Base-by-base conservation (phyloP, 2,113 vertebrate genomes). In the Prunella himalayana region DNA sequence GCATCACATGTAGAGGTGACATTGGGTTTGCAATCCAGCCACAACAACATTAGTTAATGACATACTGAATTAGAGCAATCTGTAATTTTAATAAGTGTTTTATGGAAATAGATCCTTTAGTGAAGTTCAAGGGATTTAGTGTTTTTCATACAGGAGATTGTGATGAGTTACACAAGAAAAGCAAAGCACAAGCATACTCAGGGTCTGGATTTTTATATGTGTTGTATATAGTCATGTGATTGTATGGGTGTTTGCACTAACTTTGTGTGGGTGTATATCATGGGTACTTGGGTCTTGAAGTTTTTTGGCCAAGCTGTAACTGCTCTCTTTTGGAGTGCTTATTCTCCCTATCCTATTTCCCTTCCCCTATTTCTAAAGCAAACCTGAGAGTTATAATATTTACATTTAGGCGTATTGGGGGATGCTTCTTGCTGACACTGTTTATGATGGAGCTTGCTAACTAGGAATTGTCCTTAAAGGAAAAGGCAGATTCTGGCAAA, bases 31-130 rank as follows among this genome's bases (percentile, higher is more conserved):
- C 96, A 96, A 97, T 96, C 91, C 94, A 97, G 68, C 94, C 92
- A 80, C 82, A 91, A 92, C 83, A 97, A 94, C 91, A 77, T 79
- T 82, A 90, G 60, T 91, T 92, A 91, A 77, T 24, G 69, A 86
- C 75, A 71, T 82, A 82, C 35, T 83, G 91, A 95, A 90, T 94
- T 96, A 92, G 66, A 96, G 72, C 60, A 11, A 94, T 87, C 94
- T 97, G 95, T 96, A 95, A 94, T 96, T 97, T 91, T 97, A 95
- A 94, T 97, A 97, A 97, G 82, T 81, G n/a, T 94, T 61, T 95
- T 95, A 97, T 95, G 96, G 95, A 97, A 97, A 97, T 86, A 92
- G 80, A 92, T 92, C 41, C 73, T 96, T 93, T 85, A 65, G 42
- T 92, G 87, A 94, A 59, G 71, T 97, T 92, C 5, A 25, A 77